phyloP scores from a whole-genome alignment of 2,888 invertebrate genomes.

The Trilocha varians region DNA sequence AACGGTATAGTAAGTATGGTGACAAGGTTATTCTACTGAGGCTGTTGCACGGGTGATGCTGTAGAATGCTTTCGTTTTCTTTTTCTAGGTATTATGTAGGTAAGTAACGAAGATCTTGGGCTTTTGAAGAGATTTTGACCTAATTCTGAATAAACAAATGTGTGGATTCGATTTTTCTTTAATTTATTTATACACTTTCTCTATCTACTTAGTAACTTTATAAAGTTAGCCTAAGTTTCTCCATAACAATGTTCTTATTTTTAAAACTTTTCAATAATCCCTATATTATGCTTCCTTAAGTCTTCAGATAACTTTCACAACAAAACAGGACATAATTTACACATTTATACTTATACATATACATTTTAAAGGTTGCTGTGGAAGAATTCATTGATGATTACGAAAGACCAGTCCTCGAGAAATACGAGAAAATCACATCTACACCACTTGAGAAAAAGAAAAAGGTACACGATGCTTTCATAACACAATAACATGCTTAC shows the following conservation, averaged over 20 bases:
- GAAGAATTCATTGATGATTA: slow-evolving; percentile 78
- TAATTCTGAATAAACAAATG: too few species aligned
- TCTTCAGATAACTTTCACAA: too few species aligned
- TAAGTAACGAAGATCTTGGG: not conserved
- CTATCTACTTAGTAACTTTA: too few species aligned
- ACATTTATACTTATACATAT: not conserved
- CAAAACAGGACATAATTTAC: too few species aligned
- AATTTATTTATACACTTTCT: too few species aligned
- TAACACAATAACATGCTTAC: slow-evolving; percentile 3
- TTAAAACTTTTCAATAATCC: too few species aligned
- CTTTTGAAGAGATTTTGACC: too few species aligned
- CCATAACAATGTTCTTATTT: too few species aligned
- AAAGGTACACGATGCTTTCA: slow-evolving; percentile 47
- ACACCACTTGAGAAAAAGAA: slow-evolving; percentile 67
- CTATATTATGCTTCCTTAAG: too few species aligned
- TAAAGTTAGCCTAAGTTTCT: too few species aligned
- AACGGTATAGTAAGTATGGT: slow-evolving; percentile 14
- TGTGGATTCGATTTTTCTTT: too few species aligned
- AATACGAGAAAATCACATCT: slow-evolving; percentile 75
- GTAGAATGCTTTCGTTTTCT: slow-evolving; percentile 35
- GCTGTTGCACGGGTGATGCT: slow-evolving; percentile 32
- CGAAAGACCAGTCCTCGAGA: slow-evolving; percentile 82
- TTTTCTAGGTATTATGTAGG: slow-evolving; percentile 12
- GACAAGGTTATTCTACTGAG: slow-evolving; percentile 19
- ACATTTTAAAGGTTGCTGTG: slow-evolving; percentile 51